A percentile compares a stretch with the other conserved stretches of the same genome.
phyloP scores from a whole-genome alignment of 1,140 invertebrate species.

The Tetramorium alpestre region DNA sequence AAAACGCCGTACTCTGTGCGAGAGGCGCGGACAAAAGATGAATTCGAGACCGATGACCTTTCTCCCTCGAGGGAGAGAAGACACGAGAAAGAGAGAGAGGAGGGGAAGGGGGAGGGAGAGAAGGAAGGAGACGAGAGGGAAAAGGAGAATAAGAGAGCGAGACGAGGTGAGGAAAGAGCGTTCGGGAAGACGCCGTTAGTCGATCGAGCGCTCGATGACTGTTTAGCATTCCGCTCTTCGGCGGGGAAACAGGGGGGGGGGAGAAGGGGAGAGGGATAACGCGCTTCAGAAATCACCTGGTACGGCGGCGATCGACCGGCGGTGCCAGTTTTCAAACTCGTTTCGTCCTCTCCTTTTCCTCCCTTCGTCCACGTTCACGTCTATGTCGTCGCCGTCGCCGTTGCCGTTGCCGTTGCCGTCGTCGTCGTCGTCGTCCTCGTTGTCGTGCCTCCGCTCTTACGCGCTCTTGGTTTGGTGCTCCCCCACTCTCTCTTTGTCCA shows the following conservation, averaged over 20 bases:
- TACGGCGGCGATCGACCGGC: conserved; percentile 65
- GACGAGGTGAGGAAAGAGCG: conserved; percentile 13
- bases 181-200: conserved; percentile 71
- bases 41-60: conserved; percentile 76
- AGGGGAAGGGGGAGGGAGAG: background rate
- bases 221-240: conserved; percentile 69
- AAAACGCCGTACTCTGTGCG: conserved; percentile 44
- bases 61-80: conserved; percentile 56
- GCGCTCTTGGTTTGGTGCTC: background rate
- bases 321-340: conserved; percentile 76
- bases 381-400: conserved; percentile 13
- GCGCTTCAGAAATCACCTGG: conserved; percentile 71
- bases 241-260: background rate
- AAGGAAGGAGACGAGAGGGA: background rate
- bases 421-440: conserved; percentile 23
- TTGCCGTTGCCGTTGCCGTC: background rate
- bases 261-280: conserved; percentile 52
- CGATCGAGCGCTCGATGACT: conserved; percentile 69
- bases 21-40: conserved; percentile 73
- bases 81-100: conserved; percentile 16
- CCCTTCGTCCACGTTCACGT: background rate
- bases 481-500: background rate
- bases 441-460: conserved; percentile 56
- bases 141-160: background rate
- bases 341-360: conserved; percentile 61